These are phyloP conservation scores for Caenorhabditis sp. DNA, from an alignment of 2,888 invertebrate species.

Conservation along the genomic window DNA sequence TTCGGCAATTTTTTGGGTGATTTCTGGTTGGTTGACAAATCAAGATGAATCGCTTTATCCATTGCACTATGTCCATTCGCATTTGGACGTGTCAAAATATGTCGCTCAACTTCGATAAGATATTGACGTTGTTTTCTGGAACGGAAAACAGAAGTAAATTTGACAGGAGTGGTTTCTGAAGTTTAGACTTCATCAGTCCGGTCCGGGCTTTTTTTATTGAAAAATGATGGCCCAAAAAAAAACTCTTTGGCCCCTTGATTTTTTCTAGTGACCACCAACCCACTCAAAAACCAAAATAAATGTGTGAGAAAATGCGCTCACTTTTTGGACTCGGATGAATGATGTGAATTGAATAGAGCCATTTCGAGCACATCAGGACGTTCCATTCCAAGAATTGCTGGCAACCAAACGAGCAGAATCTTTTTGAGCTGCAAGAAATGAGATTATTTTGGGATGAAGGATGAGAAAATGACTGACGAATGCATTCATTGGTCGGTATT, in stretches of 20 bases:
- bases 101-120: conserved; percentile 37
- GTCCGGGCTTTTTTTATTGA: no score
- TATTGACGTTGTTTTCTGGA: conserved; percentile 37
- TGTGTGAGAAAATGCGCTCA: no score
- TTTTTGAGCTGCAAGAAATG: conserved; percentile 59
- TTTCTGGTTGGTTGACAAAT: conserved; percentile 26
- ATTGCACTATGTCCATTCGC: conserved; percentile 27
- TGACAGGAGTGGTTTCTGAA: no score
- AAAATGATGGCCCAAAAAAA: no score
- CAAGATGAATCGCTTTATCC: conserved; percentile 36
- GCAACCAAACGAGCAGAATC: conserved; percentile 63
- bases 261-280: neutral
- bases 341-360: conserved; percentile 30
- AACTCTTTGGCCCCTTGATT: no score
- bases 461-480: conserved; percentile 36
- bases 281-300: no score
- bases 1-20: conserved; percentile 14
- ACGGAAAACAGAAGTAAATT: conserved; percentile 1
- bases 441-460: neutral
- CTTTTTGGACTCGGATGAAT: conserved; percentile 29
- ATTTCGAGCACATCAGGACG: conserved; percentile 52
- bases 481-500: conserved; percentile 67
- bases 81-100: conserved; percentile 29
- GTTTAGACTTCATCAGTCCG: no score
- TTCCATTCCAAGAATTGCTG: conserved; percentile 63